A percentile compares a stretch with the other conserved stretches of the same genome.
These are phyloP conservation scores for Vipera ursinii DNA, from an alignment of 2,797 vertebrate genomes.

Conservation along the genomic window DNA sequence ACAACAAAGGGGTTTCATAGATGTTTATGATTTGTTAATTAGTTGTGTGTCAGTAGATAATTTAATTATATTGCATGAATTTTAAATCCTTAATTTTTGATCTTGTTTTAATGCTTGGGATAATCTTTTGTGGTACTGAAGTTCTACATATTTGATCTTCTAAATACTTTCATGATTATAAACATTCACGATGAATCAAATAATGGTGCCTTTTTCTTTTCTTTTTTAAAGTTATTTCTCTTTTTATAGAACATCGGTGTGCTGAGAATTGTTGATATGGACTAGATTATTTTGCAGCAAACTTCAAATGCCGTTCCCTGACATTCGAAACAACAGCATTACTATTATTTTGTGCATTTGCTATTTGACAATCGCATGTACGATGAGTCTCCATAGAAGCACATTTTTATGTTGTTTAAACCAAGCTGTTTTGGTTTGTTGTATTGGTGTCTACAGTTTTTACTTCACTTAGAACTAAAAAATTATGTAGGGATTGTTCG, in stretches of 20 bases:
- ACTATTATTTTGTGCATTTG: not conserved
- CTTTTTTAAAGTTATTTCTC: not conserved
- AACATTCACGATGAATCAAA: not conserved
- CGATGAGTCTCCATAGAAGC: not conserved
- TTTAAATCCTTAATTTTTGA: not conserved
- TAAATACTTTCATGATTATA: not conserved
- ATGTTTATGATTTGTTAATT: not conserved
- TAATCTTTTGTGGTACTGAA: not conserved
- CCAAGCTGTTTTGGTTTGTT: not conserved
- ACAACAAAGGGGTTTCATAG: not conserved
- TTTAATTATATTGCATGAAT: not conserved
- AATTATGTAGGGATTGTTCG: too few species aligned
- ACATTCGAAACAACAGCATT: not conserved
- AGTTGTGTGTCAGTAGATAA: not conserved
- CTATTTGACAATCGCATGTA: not conserved
- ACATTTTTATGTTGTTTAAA: not conserved
- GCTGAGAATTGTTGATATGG: not conserved
- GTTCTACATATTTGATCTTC: not conserved
- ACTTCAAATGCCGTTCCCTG: not conserved
- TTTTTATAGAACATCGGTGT: not conserved
- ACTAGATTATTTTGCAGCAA: not conserved
- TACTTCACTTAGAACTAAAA: not conserved
- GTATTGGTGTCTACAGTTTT: not conserved
- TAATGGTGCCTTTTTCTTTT: not conserved
- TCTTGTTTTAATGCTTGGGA: not conserved